A percentile compares a stretch with the other conserved stretches of the same genome.
These are phyloP conservation scores for Pheosia gnoma DNA, from an alignment of 2,888 invertebrate species.

Conservation along the genomic window DNA sequence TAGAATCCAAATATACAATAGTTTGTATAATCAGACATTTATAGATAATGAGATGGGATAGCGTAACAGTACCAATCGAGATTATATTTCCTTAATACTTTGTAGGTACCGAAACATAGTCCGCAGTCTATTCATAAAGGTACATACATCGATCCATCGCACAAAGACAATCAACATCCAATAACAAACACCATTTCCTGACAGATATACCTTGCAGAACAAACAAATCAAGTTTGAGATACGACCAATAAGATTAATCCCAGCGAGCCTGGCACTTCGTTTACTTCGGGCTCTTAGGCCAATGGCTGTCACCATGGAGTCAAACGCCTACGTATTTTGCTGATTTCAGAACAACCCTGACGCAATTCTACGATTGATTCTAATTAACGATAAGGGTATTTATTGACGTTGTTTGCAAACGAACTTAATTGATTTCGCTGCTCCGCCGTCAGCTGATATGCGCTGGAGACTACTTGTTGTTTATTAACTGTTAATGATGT, in stretches of 20 bases:
- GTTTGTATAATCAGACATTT: too few relatives aligned
- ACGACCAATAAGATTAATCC: slow-evolving; percentile 58
- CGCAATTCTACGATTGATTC: slow-evolving; percentile 81
- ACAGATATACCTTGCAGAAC: slow-evolving; percentile 32
- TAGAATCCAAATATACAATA: too few relatives aligned
- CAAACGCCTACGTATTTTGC: slow-evolving; percentile 65
- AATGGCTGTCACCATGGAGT: slow-evolving; percentile 66
- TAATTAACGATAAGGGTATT: slow-evolving; percentile 83
- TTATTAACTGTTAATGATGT: slow-evolving; percentile 53
- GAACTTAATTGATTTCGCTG: slow-evolving; percentile 79
- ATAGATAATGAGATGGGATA: too few relatives aligned
- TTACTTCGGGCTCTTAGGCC: slow-evolving; percentile 72
- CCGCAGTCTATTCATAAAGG: background rate
- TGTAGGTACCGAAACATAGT: too few relatives aligned
- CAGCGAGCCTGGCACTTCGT: slow-evolving; percentile 54
- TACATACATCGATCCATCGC: background rate
- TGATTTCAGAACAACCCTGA: slow-evolving; percentile 74
- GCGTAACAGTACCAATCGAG: too few relatives aligned
- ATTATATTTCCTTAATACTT: too few relatives aligned
- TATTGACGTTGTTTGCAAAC: slow-evolving; percentile 79
- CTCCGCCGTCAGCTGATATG: slow-evolving; percentile 52
- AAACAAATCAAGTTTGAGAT: slow-evolving; percentile 50
- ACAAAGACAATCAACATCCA: slow-evolving; percentile 8
- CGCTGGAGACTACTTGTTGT: slow-evolving; percentile 43
- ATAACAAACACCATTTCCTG: slow-evolving; percentile 25